phyloP scores from a whole-genome alignment of 2,888 invertebrate species.

The Mimumesa dahlbomi region DNA sequence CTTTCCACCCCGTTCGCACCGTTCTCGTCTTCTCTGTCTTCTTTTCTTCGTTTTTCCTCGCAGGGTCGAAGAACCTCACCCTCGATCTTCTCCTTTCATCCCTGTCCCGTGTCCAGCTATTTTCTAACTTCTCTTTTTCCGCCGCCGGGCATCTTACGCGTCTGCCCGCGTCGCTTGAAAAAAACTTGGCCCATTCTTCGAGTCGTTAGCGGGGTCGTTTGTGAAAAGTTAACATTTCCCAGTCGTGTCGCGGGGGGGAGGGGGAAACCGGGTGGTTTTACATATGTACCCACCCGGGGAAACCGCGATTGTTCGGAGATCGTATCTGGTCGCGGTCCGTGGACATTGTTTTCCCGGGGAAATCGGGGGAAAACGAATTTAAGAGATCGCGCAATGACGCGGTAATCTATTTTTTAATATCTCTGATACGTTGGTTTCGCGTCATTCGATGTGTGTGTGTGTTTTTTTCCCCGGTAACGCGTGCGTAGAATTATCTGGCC shows the following conservation, averaged over 20 bases:
- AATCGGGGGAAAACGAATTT: too few species aligned
- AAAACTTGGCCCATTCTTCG: slow-evolving; percentile 58
- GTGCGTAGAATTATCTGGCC: too few species aligned
- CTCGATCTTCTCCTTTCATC: slow-evolving; percentile 45
- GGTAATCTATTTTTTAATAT: background rate
- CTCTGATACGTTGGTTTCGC: too few species aligned
- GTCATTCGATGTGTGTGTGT: too few species aligned
- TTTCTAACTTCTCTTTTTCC: slow-evolving; percentile 27
- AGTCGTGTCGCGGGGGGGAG: background rate
- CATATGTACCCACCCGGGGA: too few species aligned
- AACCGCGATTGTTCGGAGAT: background rate
- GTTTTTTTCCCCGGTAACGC: too few species aligned
- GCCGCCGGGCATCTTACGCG: background rate
- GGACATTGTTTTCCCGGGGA: too few species aligned
- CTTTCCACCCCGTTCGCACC: slow-evolving; percentile 42
- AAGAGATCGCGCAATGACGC: background rate
- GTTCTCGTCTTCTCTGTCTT: slow-evolving; percentile 11
- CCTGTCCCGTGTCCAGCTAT: slow-evolving; percentile 54
- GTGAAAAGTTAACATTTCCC: slow-evolving; percentile 47
- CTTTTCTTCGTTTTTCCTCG: background rate
- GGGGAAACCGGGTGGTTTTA: too few species aligned
- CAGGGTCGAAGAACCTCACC: slow-evolving; percentile 18
- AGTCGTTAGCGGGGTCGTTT: slow-evolving; percentile 59
- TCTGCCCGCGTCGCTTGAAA: slow-evolving; percentile 14
- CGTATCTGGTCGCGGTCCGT: too few species aligned